Base-by-base conservation (phyloP, 2,113 vertebrate genomes). In the Centropristis striata region DNA sequence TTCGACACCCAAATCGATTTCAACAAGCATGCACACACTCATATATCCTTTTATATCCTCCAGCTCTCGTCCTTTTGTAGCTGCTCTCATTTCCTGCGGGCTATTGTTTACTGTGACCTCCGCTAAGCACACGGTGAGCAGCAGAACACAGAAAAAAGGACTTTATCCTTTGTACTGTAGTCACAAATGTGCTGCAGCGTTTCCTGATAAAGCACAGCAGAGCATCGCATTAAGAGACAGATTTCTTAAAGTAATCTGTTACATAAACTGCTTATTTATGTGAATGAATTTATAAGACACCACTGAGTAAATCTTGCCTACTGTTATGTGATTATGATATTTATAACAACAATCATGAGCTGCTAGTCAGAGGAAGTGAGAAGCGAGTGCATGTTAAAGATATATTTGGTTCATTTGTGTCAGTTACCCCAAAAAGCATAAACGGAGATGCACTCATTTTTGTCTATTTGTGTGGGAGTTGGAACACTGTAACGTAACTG, bases 391-490 rank as follows among this genome's bases (percentile, higher is more conserved):
- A 80, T 74, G 75, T 66, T 61, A 27, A 63, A 71, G 64, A 80
- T 90, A 86, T 83, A 87, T 87, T 88, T 85, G 72, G 71, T 86
- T 86, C 46, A 73, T 86, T 88, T 91, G 75, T 92, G 89, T 86
- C 78, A 88, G 77, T 86, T 88, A 88, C 75, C 72, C 54, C 71
- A 42, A 86, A 91, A 86, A 84, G 75, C 55, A 78, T 42, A 88
- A 90, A 91, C 27, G 55, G 77, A 86, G 53, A 75, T 75, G 79
- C 21, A 41, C 71, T 75, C 70, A 81, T 80, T 87, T 92, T 73
- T 72, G 71, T 88, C 63, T 77, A 46, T 84, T 85, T 85, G 85
- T 86, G 92, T 91, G 90, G 90, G 93, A 88, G 86, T 90, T 49
- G 80, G 77, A 92, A 91, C 75, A 86, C 66, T 85, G 74, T 77